Evolutionary conservation across 2,797 vertebrate genomes (phyloP), one percentile per base, ranked within the genome.

Genomic region (Spheniscus humboldti): DNA sequence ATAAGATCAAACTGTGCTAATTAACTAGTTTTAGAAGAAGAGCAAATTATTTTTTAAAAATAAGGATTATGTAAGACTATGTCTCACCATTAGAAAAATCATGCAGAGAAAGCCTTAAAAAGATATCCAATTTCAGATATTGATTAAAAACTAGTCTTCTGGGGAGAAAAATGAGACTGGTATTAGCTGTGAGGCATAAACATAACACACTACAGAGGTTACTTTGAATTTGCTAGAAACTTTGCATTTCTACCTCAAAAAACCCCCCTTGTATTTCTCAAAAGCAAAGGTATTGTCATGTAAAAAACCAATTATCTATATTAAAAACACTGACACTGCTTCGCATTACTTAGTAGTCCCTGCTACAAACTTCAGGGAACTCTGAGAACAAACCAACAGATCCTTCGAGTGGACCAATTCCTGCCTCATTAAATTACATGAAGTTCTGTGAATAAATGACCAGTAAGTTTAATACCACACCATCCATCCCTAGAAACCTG

Each of bases 231-330:
- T 74, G 3, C 9, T 22, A 64, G 9, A 52, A 86, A 48, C 25
- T 31, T 43, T 28, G 16, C 12, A 50, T 28, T 86, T 81, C 35
- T 48, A 28, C 6, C 47, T 37, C 16, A 55, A 60, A 68, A 52
- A 15, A 18, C 0, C 0, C 4, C 6, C 6, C 17, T 37, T 19
- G 1, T 18, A 20, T 41, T 64, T 80, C 52, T 76, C n/a, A 59
- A 39, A 67, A 69, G 19, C 48, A 62, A 77, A 82, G 13, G 13
- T 23, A 85, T 4, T 41, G 10, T 33, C 22, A 43, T 0, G 1
- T 6, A 2, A 39, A 53, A 82, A 30, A 4, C 0, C 15, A 37
- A 11, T 3, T 16, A 68, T 3, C 24, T 43, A 33, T 48, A 45
- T 41, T 31, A n/a, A 47, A 59, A 57, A 18, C 5, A 45, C 6